Conservation (phyloP, 1,140 invertebrate species). For the Cepaea nemoralis region DNA sequence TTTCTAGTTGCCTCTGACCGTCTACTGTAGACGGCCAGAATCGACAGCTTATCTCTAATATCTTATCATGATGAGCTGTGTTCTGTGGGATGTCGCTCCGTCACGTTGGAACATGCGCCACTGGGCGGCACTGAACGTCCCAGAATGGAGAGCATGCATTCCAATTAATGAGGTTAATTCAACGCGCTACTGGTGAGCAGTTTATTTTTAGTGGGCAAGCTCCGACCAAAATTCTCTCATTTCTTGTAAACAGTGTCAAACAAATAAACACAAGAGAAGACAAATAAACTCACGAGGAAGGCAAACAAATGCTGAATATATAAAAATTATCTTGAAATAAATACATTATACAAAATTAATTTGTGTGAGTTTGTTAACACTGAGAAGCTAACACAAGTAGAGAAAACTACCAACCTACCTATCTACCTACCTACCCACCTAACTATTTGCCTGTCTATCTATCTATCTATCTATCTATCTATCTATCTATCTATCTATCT, state of each 20-base stretch:
- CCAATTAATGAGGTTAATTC: slow-evolving; percentile 16
- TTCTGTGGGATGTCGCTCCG: background rate
- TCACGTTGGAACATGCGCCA: background rate
- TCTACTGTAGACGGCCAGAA: background rate
- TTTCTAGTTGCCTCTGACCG: background rate
- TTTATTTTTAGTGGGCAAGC: background rate
- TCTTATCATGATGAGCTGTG: slow-evolving; percentile 4
- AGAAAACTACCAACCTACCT: no score
- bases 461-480: no score
- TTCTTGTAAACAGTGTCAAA: background rate
- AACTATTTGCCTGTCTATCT: no score
- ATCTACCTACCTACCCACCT: no score
- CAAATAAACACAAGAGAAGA: background rate
- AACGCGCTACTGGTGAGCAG: background rate
- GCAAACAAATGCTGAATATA: no score
- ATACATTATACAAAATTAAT: no score
- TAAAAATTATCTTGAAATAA: no score
- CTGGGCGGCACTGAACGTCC: background rate
- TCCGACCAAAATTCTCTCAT: background rate
- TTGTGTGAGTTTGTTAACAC: no score
- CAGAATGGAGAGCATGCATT: background rate
- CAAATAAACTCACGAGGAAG: background rate
- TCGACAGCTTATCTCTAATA: background rate
- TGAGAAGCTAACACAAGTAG: no score
- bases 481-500: no score